phyloP scores from a whole-genome alignment of 2,797 vertebrate genomes.

The Falco concolor region DNA sequence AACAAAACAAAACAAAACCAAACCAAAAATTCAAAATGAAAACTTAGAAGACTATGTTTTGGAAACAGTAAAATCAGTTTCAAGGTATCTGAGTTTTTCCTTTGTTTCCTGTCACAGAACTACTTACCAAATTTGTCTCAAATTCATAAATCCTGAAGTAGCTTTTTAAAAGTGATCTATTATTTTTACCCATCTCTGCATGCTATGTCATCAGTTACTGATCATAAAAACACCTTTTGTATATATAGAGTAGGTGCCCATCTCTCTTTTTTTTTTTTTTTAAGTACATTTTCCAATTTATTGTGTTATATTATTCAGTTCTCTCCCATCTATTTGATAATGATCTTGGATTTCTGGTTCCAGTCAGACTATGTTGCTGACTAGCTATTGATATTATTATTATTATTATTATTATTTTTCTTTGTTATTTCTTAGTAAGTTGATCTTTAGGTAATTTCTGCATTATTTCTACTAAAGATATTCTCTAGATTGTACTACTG shows the following conservation, averaged over 20 bases:
- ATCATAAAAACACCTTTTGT: not conserved
- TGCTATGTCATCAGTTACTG: not conserved
- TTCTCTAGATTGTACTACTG: not conserved
- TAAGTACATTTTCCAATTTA: not conserved
- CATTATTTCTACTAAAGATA: not conserved
- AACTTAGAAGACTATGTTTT: not conserved
- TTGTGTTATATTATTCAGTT: not conserved
- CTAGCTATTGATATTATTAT: not conserved
- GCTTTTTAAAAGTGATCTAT: not conserved
- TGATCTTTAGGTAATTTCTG: not conserved
- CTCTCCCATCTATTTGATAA: not conserved
- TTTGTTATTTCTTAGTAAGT: not conserved
- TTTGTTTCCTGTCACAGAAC: not conserved
- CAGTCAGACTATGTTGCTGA: not conserved
- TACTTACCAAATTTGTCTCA: not conserved
- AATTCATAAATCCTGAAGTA: not conserved
- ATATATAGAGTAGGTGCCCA: not conserved
- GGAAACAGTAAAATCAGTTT: not conserved
- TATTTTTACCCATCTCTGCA: not conserved
- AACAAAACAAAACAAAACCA: not conserved
- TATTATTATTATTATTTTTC: not conserved
- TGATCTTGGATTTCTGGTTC: not conserved
- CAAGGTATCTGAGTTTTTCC: not conserved
- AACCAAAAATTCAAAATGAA: not conserved
- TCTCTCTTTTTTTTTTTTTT: not conserved